Evolutionary conservation across 2,113 vertebrate species (phyloP).

Genomic region (Oplegnathus fasciatus): DNA sequence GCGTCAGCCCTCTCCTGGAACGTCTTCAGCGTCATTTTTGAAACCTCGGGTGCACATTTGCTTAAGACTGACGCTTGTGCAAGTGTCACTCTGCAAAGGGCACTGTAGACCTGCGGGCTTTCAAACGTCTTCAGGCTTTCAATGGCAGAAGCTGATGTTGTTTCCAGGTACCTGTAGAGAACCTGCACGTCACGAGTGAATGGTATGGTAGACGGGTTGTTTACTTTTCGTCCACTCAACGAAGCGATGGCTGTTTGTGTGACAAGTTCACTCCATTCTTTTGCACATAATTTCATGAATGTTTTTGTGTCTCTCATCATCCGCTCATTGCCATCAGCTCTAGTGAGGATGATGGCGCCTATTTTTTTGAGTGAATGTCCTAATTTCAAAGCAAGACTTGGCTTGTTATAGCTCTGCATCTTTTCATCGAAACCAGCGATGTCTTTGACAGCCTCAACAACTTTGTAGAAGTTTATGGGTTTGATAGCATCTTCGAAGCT

Average conservation of each 20-base stretch:
- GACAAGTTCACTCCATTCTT: constrained; percentile 38
- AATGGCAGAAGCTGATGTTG: constrained; percentile 23
- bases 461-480: constrained; percentile 57
- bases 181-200: constrained; percentile 62
- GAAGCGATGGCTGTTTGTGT: background rate
- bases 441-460: constrained; percentile 39
- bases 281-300: constrained; percentile 51
- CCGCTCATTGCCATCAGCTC: background rate
- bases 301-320: background rate
- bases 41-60: constrained; percentile 50
- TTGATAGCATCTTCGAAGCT: constrained; percentile 59
- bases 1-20: constrained; percentile 54
- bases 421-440: constrained; percentile 46
- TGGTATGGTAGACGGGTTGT: constrained; percentile 53
- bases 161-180: constrained; percentile 54
- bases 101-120: constrained; percentile 36
- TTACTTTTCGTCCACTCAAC: constrained; percentile 2
- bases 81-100: constrained; percentile 63
- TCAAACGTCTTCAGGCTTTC: constrained; percentile 31
- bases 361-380: constrained; percentile 50
- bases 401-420: constrained; percentile 29
- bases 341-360: constrained; percentile 16
- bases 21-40: constrained; percentile 57
- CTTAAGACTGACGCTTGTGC: constrained; percentile 60
- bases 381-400: constrained; percentile 48